Percentiles rank a stretch among this genome's conserved stretches.
Conservation (phyloP, 1,140 invertebrate genomes). For the Parapsyche elsis region DNA sequence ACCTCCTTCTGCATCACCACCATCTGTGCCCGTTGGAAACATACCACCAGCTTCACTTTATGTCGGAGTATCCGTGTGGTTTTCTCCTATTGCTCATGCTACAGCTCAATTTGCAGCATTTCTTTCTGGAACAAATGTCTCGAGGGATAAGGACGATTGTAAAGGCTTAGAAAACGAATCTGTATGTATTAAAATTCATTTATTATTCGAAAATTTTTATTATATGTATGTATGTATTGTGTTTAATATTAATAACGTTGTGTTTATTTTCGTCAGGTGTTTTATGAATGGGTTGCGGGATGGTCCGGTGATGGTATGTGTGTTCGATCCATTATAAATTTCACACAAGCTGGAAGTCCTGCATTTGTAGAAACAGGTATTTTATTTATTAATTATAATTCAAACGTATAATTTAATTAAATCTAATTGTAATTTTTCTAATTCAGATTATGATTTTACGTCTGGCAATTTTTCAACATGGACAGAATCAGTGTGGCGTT, state of each 20-base stretch:
- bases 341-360: slow-evolving; percentile 80
- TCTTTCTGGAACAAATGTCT: slow-evolving; percentile 67
- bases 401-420: slow-evolving; percentile 7
- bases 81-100: slow-evolving; percentile 66
- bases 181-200: slow-evolving; percentile 59
- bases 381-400: not conserved
- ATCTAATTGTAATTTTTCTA: slow-evolving; percentile 24
- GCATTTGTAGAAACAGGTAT: slow-evolving; percentile 80
- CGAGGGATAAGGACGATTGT: slow-evolving; percentile 57
- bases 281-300: slow-evolving; percentile 71
- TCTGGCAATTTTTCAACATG: slow-evolving; percentile 87
- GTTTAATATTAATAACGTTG: not conserved
- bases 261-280: slow-evolving; percentile 60
- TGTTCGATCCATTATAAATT: slow-evolving; percentile 79
- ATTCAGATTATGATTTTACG: slow-evolving; percentile 81
- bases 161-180: slow-evolving; percentile 55
- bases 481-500: slow-evolving; percentile 90
- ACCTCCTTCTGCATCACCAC: slow-evolving; percentile 58
- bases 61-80: slow-evolving; percentile 68
- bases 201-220: slow-evolving; percentile 31
- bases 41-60: slow-evolving; percentile 66
- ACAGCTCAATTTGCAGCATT: slow-evolving; percentile 69
- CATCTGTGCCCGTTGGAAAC: slow-evolving; percentile 33
- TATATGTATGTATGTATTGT: not conserved
- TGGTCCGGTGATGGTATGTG: slow-evolving; percentile 77